phyloP scores from a whole-genome alignment of 64 coral and sea anemone genomes.

The Montipora cactus region DNA sequence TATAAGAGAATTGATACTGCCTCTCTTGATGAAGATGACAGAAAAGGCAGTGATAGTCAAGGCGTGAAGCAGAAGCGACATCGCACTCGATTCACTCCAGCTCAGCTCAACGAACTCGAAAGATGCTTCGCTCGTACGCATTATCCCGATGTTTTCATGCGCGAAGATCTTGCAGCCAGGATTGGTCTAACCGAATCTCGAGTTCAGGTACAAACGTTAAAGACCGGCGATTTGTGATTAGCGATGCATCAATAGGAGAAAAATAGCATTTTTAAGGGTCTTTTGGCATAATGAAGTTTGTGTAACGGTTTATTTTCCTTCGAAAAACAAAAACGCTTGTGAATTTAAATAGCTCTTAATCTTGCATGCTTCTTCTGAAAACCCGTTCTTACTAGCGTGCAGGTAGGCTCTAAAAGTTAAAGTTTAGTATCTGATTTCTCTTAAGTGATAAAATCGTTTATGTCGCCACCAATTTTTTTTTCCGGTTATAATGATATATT shows the following conservation, averaged over 20 bases:
- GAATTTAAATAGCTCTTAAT: constrained; percentile 43
- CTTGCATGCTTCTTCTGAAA: constrained; percentile 9
- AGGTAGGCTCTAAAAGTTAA: constrained; percentile 51
- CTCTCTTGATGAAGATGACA: constrained; percentile 89
- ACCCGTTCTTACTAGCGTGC: constrained; percentile 14
- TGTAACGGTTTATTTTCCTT: constrained; percentile 88
- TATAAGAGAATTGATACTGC: constrained; percentile 87
- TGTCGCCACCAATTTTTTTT: constrained; percentile 72
- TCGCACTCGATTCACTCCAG: constrained; percentile 95
- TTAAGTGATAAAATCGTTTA: constrained; percentile 97
- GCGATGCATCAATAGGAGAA: constrained; percentile 86
- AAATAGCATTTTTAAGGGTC: constrained; percentile 85
- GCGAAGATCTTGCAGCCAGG: constrained; percentile 94
- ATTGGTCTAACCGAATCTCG: constrained; percentile 97
- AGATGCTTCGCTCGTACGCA: constrained; percentile 97
- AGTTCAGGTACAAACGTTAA: constrained; percentile 85
- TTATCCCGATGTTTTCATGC: constrained; percentile 98
- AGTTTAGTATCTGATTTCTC: constrained; percentile 85
- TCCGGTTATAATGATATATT: constrained; percentile 95
- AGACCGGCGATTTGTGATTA: constrained; percentile 54
- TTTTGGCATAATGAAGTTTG: constrained; percentile 91
- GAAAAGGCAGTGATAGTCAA: constrained; percentile 89
- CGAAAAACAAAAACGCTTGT: constrained; percentile 48
- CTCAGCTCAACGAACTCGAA: constrained; percentile 95
- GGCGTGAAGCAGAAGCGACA: constrained; percentile 96